These are phyloP conservation scores for Amphibalanus amphitrite DNA, from an alignment of 1,140 invertebrate genomes.

Conservation along the genomic window DNA sequence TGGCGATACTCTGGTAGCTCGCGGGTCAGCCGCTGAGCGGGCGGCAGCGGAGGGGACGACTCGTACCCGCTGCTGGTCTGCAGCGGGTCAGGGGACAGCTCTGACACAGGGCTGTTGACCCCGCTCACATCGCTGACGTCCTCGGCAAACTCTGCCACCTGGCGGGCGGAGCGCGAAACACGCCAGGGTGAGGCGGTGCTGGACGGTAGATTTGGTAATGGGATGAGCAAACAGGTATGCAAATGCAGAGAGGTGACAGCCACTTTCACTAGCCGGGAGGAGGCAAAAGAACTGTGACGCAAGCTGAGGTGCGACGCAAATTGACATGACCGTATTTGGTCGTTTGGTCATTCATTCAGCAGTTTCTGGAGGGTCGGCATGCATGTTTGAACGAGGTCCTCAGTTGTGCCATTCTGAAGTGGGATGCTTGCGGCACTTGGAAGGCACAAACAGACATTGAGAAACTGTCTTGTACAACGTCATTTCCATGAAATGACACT, in stretches of 20 bases:
- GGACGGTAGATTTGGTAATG: neutral
- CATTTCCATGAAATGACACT: too few relatives aligned
- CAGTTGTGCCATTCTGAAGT: too few relatives aligned
- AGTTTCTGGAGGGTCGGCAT: too few relatives aligned
- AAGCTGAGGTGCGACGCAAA: neutral
- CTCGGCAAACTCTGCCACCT: constrained; percentile 4
- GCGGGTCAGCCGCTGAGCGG: constrained; percentile 20
- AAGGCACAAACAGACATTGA: too few relatives aligned
- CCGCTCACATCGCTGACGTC: constrained; percentile 2
- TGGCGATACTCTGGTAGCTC: constrained; percentile 30
- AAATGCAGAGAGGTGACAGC: neutral
- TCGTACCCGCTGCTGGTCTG: constrained; percentile 6
- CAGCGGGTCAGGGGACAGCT: neutral
- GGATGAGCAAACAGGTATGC: neutral
- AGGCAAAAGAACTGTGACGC: neutral
- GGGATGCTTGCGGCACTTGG: too few relatives aligned
- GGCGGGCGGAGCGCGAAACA: neutral
- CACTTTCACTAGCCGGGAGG: too few relatives aligned
- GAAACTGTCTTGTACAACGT: too few relatives aligned
- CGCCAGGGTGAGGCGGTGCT: neutral
- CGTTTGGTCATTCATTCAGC: too few relatives aligned
- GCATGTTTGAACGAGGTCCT: too few relatives aligned
- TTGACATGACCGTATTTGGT: neutral
- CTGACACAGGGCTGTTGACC: neutral
- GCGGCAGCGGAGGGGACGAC: constrained; percentile 8